Conservation (phyloP, 2,888 invertebrate genomes). For the Fragum sueziense region DNA sequence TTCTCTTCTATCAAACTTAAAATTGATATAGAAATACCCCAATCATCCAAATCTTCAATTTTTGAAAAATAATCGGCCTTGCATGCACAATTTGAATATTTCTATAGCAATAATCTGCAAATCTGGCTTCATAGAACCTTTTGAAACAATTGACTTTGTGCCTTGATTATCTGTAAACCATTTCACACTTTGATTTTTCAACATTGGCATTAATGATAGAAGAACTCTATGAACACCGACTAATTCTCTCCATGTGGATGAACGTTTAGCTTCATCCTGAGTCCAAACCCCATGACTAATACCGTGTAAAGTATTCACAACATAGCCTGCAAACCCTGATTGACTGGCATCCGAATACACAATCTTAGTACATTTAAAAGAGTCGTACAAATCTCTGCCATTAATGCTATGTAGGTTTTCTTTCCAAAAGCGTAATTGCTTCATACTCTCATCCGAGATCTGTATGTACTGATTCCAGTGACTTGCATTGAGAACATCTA, state of each 20-base stretch:
- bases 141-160: slow-evolving; percentile 17
- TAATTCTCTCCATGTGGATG: slow-evolving; percentile 56
- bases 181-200: slow-evolving; percentile 24
- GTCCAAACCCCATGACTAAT: slow-evolving; percentile 53
- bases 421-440: slow-evolving; percentile 31
- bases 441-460: slow-evolving; percentile 19
- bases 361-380: slow-evolving; percentile 30
- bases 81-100: slow-evolving; percentile 32
- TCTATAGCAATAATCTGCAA: slow-evolving; percentile 19
- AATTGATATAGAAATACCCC: slow-evolving; percentile 40
- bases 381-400: slow-evolving; percentile 19
- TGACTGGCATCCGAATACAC: slow-evolving; percentile 32
- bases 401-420: slow-evolving; percentile 21
- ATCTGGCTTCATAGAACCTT: slow-evolving; percentile 40
- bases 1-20: slow-evolving; percentile 19
- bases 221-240: slow-evolving; percentile 28
- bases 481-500: slow-evolving; percentile 20
- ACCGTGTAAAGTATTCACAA: slow-evolving; percentile 21
- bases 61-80: slow-evolving; percentile 39
- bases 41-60: slow-evolving; percentile 48
- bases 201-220: slow-evolving; percentile 11
- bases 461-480: slow-evolving; percentile 34
- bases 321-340: slow-evolving; percentile 45
- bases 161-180: slow-evolving; percentile 46
- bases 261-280: slow-evolving; percentile 28